A percentile compares a stretch with the other conserved stretches of the same genome.
phyloP scores from a whole-genome alignment of 2,113 vertebrate genomes.

The Dendrocopos noguchii region DNA sequence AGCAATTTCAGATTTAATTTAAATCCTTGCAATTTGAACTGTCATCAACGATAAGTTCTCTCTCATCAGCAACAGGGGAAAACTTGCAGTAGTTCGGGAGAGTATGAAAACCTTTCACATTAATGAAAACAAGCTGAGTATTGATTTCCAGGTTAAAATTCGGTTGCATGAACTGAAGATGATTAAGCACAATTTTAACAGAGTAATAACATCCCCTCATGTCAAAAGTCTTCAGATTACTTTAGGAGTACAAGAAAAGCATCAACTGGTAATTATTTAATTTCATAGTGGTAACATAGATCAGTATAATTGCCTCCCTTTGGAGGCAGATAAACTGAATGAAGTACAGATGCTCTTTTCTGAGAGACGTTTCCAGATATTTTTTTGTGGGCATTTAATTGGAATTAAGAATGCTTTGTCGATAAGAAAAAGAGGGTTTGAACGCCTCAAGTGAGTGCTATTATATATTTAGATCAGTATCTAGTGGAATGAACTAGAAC shows the following conservation, averaged over 20 bases:
- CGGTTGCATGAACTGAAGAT: neutral
- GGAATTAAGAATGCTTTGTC: neutral
- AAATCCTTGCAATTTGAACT: conserved; percentile 21
- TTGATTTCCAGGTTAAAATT: conserved; percentile 22
- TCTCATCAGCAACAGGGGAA: neutral
- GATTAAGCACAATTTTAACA: neutral
- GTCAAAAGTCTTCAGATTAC: neutral
- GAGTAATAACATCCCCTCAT: neutral
- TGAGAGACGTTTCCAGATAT: neutral
- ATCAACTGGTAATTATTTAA: neutral
- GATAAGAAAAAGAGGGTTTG: neutral
- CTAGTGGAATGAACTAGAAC: neutral
- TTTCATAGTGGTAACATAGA: neutral
- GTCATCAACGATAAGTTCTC: neutral
- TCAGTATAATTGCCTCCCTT: neutral
- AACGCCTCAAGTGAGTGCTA: neutral
- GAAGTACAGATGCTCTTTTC: neutral
- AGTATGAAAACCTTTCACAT: neutral
- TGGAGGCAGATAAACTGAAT: neutral
- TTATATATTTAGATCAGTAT: neutral
- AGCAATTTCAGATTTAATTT: conserved; percentile 30
- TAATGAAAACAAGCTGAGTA: conserved; percentile 28
- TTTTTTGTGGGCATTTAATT: neutral
- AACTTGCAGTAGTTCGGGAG: neutral
- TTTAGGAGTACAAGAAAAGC: neutral